Evolutionary conservation across 1,140 invertebrate genomes (phyloP).

Genomic region (Drosophila parabipectinata): DNA sequence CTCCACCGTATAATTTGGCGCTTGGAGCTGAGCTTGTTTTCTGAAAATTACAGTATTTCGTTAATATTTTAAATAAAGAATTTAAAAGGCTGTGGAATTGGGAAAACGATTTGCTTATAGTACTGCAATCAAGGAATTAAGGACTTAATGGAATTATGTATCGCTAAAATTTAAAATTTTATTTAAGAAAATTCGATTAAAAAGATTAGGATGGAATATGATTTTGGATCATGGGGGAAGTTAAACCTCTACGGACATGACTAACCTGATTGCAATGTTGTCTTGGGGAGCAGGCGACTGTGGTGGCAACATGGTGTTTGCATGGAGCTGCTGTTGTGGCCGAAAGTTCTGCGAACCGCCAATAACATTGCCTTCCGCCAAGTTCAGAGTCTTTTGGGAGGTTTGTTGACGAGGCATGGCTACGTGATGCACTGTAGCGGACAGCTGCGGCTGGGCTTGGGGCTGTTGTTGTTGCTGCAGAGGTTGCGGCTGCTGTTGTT

Average conservation of each 20-base stretch:
- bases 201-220: no score
- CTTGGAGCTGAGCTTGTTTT: slow-evolving; percentile 33
- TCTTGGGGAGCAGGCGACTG: slow-evolving; percentile 4
- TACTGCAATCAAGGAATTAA: no score
- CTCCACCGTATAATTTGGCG: slow-evolving; percentile 48
- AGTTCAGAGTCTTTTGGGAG: slow-evolving; percentile 59
- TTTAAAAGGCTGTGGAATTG: no score
- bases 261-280: not conserved
- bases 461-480: slow-evolving; percentile 83
- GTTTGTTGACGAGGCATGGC: slow-evolving; percentile 84
- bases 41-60: not conserved
- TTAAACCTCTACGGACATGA: no score
- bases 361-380: slow-evolving; percentile 58
- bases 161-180: no score
- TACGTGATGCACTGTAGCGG: slow-evolving; percentile 77
- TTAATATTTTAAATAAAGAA: no score
- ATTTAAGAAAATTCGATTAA: no score
- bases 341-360: slow-evolving; percentile 70
- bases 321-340: slow-evolving; percentile 51
- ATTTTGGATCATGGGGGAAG: no score
- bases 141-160: no score
- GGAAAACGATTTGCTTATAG: no score
- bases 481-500: slow-evolving; percentile 84
- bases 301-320: slow-evolving; percentile 28
- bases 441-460: slow-evolving; percentile 77